Conservation (phyloP, 2,797 vertebrate species). For the Clarias laeviceps region DNA sequence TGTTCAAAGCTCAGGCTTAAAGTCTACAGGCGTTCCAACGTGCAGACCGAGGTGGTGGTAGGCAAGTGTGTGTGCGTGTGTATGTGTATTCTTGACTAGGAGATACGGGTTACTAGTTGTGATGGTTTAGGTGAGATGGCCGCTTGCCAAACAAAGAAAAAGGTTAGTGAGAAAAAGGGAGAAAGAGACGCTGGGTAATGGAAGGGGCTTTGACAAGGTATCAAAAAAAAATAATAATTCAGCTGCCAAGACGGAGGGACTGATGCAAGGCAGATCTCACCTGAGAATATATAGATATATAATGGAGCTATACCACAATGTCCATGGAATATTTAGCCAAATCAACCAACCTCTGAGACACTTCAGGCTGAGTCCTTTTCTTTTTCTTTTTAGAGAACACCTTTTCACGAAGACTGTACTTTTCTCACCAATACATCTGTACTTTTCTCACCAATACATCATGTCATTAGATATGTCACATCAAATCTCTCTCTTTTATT, state of each 20-base stretch:
- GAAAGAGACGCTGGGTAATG: constrained; percentile 35
- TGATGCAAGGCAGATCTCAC: constrained; percentile 45
- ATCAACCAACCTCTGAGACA: constrained; percentile 14
- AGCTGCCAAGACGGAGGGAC: constrained; percentile 16
- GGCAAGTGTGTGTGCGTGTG: constrained; percentile 13
- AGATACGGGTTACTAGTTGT: constrained; percentile 32
- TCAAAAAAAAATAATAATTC: background rate
- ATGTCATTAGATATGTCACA: constrained; percentile 13
- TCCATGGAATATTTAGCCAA: constrained; percentile 11
- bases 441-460: background rate
- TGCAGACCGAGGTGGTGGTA: constrained; percentile 38
- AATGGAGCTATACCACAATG: constrained; percentile 12
- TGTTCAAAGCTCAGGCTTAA: constrained; percentile 71
- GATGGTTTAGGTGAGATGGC: constrained; percentile 48
- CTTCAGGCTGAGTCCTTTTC: background rate
- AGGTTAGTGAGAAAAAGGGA: constrained; percentile 24
- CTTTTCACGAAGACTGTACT: constrained; percentile 1
- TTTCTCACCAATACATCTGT: background rate
- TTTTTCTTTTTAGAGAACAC: background rate
- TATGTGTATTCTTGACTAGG: constrained; percentile 24
- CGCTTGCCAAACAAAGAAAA: constrained; percentile 37
- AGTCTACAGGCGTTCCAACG: constrained; percentile 62
- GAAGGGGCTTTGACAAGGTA: constrained; percentile 20
- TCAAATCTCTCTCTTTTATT: constrained; percentile 7
- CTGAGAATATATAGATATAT: constrained; percentile 19